Evolutionary conservation across 1,140 invertebrate genomes (phyloP), one percentile per base, ranked within the genome.

Genomic region (Drosophila melanica): DNA sequence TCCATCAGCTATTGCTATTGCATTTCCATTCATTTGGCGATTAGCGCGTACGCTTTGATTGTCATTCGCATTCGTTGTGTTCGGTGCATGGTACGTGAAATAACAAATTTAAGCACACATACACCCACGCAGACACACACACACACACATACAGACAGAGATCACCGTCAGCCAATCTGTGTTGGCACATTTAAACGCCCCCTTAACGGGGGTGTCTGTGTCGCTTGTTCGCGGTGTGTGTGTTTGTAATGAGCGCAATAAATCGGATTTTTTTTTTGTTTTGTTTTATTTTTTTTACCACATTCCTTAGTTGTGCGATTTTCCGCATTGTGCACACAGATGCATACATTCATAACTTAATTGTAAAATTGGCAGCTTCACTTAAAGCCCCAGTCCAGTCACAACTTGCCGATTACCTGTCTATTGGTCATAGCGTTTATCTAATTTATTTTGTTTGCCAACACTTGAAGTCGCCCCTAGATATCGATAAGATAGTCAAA

Each of bases 11-110:
- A 16, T 66, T 66, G 63, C 69, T 45, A 58, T 23, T 72, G 69
- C 69, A 72, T 59, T 72, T 66, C 54, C 69, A 72, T 72, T 72
- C 69, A 72, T 67, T 72, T 72, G 63, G 50, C 63, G 69, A 67
- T 67, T 72, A 63, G 67, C 59, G 67, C 63, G 63, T 66, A 72
- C 27, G 37, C 63, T 67, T 70, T 70, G 67, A 57, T 70, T 70
- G 67, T 70, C 67, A 72, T 67, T 72, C 69, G 59, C 33, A 45
- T 54, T 70, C 48, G 63, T 65, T 72, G 63, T 58, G 47, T 72
- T 66, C 54, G 53, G 69, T 72, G 63, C 69, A 51, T 72, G 69
- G 69, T 72, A 72, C 69, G 69, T 66, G 53, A 72, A 72, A 72
- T 72, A 72, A 59, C 63, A 57, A 66, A 66, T 66, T 66, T 45